phyloP scores from a whole-genome alignment of 1,140 invertebrate species.

The Armadillidium nasatum region DNA sequence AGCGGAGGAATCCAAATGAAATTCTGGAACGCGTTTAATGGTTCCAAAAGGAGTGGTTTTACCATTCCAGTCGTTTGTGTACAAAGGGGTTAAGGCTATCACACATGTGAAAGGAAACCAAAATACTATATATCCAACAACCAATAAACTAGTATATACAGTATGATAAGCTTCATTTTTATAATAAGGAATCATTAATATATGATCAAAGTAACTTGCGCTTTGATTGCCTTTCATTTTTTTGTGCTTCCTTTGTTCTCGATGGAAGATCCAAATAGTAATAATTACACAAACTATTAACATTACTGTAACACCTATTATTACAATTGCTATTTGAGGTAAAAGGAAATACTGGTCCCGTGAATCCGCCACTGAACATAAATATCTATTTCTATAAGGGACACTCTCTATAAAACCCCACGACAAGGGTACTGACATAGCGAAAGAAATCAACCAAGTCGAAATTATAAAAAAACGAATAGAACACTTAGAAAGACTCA shows the following conservation, averaged over 20 bases:
- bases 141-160: conserved; percentile 9
- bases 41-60: conserved; percentile 14
- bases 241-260: conserved; percentile 38
- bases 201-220: conserved; percentile 38
- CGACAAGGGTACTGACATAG: conserved; percentile 26
- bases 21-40: no score
- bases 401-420: conserved; percentile 32
- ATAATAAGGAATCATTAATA: conserved; percentile 41
- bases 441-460: conserved; percentile 32
- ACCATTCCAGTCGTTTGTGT: conserved; percentile 37
- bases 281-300: conserved; percentile 29
- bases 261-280: conserved; percentile 30
- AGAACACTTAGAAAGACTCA: conserved; percentile 30
- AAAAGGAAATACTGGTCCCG: conserved; percentile 36
- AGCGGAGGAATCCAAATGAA: no score
- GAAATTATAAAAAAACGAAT: conserved; percentile 27
- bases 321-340: conserved; percentile 27
- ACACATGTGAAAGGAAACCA: conserved; percentile 36
- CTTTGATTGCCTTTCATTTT: conserved; percentile 38
- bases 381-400: conserved; percentile 40
- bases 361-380: conserved; percentile 36
- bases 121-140: conserved; percentile 29
- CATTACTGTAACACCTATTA: conserved; percentile 16
- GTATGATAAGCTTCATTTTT: conserved; percentile 39
- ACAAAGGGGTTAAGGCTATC: conserved; percentile 31